Evolutionary conservation across 2,888 invertebrate genomes (phyloP).

Genomic region (Pristionchus japonicus): DNA sequence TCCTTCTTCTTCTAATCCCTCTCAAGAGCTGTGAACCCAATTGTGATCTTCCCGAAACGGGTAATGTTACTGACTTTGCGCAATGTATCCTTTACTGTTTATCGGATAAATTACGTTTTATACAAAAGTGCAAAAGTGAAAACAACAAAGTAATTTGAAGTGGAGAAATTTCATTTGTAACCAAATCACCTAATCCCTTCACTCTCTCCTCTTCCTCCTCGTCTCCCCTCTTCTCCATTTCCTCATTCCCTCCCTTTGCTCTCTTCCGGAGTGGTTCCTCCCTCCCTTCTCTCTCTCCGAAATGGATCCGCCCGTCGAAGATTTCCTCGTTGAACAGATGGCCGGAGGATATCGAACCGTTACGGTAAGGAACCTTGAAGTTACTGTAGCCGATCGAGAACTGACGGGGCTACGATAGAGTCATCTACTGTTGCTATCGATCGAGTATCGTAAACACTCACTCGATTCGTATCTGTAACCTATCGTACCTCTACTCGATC

Average conservation of each 20-base stretch:
- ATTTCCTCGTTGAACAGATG: conserved; percentile 33
- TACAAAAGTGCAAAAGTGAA: background rate
- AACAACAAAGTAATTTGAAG: background rate
- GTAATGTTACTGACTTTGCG: background rate
- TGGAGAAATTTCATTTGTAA: background rate
- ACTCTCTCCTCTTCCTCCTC: background rate
- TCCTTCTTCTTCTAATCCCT: background rate
- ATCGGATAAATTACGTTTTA: background rate
- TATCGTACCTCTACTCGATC: too few species aligned
- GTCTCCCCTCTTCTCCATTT: background rate
- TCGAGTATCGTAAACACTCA: background rate
- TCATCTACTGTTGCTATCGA: background rate
- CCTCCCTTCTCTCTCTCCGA: background rate
- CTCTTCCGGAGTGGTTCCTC: background rate
- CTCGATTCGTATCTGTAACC: too few species aligned
- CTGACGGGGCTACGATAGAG: background rate
- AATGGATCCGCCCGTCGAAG: conserved; percentile 31
- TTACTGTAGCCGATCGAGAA: background rate
- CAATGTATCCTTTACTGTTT: conserved; percentile 14
- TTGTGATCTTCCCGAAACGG: background rate
- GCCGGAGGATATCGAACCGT: conserved; percentile 38
- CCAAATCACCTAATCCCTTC: background rate
- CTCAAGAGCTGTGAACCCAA: conserved; percentile 36
- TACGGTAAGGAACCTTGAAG: background rate
- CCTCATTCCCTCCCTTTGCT: background rate